Base-by-base conservation (phyloP, 2,888 invertebrate species). In the Hemaris fuciformis region DNA sequence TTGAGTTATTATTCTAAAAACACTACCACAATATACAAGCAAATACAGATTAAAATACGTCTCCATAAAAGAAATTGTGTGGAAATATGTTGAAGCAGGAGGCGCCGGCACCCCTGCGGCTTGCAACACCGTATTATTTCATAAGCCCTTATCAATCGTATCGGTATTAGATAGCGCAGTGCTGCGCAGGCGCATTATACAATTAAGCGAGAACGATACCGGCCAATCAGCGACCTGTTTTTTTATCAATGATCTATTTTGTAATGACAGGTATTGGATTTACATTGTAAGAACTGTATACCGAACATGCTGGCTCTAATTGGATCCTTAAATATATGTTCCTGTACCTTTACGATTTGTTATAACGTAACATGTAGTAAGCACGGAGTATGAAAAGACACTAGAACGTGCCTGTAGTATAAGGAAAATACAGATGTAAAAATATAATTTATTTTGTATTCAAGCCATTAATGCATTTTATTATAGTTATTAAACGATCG, bases 201-300 rank as follows among this genome's bases (percentile, higher is more conserved):
- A 84, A 85, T 85, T 84, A 85, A 79, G 75, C 67, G 70, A 66
- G 66, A 66, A 57, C 75, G 81, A 83, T 82, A 79, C 77, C 66
- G 66, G 71, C 80, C 83, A 84, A 85, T 85, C 84, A 79, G 78
- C 68, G 74, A 69, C 75, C 73, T 70, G 79, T 70, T 75, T 74
- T 53, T 65, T 81, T 82, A 83, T 83, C 81, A 76, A 69, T 75
- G 74, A 81, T 81, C 78, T 79, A 78, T 78, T 78, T 74, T 74
- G 73, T 76, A 68, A 67, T 66, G 67, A 56, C 59, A 34, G 59
- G 59, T 62, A 62, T 62, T 62, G 48, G 48, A 43, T 59, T 59
- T 59, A 59, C 58, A 43, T 59, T 25, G 41, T 43, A 27, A 57
- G 25, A 59, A 59, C 15, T 42, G 59, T 59, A 59, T 59, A 42